These are phyloP conservation scores for Echinometra lucunter DNA, from an alignment of 53 echinoderm and acorn worm genomes.

Conservation along the genomic window DNA sequence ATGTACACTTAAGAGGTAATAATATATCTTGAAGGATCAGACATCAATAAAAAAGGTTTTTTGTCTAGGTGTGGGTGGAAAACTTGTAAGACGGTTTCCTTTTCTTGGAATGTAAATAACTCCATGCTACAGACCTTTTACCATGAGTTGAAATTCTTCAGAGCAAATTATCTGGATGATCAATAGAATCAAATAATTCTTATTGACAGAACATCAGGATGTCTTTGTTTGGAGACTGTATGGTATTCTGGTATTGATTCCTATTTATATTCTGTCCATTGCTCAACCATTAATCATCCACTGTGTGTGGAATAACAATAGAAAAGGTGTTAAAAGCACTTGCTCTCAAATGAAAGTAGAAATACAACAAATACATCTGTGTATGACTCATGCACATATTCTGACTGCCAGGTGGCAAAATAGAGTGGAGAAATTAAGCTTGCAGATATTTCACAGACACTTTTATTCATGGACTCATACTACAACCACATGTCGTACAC, in stretches of 20 bases:
- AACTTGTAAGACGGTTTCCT: not conserved
- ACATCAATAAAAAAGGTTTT: constrained; percentile 9
- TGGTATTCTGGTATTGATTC: constrained; percentile 16
- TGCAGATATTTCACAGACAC: not conserved
- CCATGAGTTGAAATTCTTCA: not conserved
- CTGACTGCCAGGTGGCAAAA: constrained; percentile 37
- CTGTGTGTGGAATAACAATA: constrained; percentile 27
- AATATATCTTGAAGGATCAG: not conserved
- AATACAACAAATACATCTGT: constrained; percentile 42
- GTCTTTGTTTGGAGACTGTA: constrained; percentile 25
- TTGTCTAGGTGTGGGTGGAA: constrained; percentile 12
- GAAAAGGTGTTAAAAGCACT: constrained; percentile 59
- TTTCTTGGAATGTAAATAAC: constrained; percentile 40
- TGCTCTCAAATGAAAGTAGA: constrained; percentile 22
- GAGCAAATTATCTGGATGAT: constrained; percentile 30
- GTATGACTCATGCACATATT: constrained; percentile 50
- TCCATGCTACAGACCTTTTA: not conserved
- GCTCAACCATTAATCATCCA: constrained; percentile 63
- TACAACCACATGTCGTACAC: not conserved
- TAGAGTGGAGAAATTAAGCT: not conserved
- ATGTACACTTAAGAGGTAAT: not conserved
- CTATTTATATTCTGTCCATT: constrained; percentile 38
- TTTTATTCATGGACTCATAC: no score
- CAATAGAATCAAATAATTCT: constrained; percentile 23
- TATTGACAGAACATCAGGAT: not conserved